phyloP scores from a whole-genome alignment of 2,888 invertebrate genomes.

The Drosophila hamatofila region DNA sequence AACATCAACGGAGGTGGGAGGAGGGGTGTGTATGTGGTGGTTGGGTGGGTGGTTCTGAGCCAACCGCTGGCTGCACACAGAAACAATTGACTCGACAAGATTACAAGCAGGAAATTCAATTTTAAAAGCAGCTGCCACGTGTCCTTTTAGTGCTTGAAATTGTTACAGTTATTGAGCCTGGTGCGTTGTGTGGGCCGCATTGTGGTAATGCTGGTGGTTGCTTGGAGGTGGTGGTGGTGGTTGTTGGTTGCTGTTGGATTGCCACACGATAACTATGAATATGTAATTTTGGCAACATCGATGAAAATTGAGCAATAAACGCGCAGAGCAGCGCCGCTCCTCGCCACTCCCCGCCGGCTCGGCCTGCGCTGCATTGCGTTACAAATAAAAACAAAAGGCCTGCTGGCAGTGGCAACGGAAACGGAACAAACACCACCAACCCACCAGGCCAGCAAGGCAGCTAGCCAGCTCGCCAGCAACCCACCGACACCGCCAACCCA shows the following conservation, averaged over 20 bases:
- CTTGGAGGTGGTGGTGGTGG: constrained; percentile 7
- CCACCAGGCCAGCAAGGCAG: not conserved
- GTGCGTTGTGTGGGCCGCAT: constrained; percentile 5
- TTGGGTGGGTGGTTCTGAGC: not conserved
- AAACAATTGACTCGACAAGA: constrained; percentile 83
- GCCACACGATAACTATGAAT: constrained; percentile 62
- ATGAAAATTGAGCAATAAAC: constrained; percentile 77
- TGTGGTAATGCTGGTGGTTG: constrained; percentile 43
- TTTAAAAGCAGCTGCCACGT: constrained; percentile 85
- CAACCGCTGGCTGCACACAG: constrained; percentile 33
- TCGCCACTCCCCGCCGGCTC: too few relatives aligned
- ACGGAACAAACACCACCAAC: constrained; percentile 68
- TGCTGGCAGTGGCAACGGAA: constrained; percentile 71
- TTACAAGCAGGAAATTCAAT: constrained; percentile 85
- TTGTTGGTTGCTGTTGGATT: not conserved
- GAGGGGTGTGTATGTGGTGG: not conserved
- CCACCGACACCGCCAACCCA: constrained; percentile 24
- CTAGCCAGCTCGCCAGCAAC: not conserved
- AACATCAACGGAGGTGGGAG: constrained; percentile 1
- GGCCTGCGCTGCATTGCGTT: constrained; percentile 64
- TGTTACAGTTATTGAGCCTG: constrained; percentile 78
- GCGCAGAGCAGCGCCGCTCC: constrained; percentile 9
- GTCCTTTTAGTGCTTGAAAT: constrained; percentile 84
- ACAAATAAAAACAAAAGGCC: constrained; percentile 73
- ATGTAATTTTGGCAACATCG: constrained; percentile 68